Base-by-base conservation (phyloP, 2,113 vertebrate genomes). In the Oreochromis spilurus region DNA sequence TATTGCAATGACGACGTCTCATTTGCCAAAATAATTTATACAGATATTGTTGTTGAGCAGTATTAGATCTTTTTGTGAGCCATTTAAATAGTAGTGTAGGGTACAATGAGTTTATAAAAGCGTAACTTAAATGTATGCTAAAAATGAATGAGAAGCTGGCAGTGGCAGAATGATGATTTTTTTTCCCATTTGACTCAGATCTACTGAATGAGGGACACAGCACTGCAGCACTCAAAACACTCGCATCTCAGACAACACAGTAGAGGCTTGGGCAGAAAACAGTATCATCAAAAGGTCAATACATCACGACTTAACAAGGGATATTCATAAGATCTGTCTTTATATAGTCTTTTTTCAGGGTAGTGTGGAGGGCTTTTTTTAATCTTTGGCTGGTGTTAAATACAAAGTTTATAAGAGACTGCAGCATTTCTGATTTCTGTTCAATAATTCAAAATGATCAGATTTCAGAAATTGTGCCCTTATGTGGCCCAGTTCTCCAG, bases 1-100 rank as follows among this genome's bases (percentile, higher is more conserved):
- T 50, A 48, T 31, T 50, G 43, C 26, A 29, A 77, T 13, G 2
- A 50, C 2, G 0, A 19, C 17, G 2, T 29, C 14, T 31, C 0
- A 2, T 17, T 0, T 75, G 0, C 43, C 17, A 75, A 17, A 7
- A 75, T 48, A 48, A 48, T 48, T 48, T 17, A 75, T 48, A 17
- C 0, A 75, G 40, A 19, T 0, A 75, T 48, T 29, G 43, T 75
- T 70, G 36, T 70, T 70, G 38, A 24, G 7, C 43, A 1, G 24
- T 29, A 31, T 31, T 12, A 19, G 24, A 50, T 19, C 13, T 14
- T 70, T 43, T 19, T 75, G 43, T 75, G 24, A 29, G 19, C 1
- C 9, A 19, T 17, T 75, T 48, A 75, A 48, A 75, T 50, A 75
- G 43, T 31, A 31, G 70, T 50, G 24, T 17, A 50, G 43, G 8